Evolutionary conservation across 2,888 invertebrate species (phyloP), one percentile per base, ranked within the genome.

Genomic region (Apoderus coryli): DNA sequence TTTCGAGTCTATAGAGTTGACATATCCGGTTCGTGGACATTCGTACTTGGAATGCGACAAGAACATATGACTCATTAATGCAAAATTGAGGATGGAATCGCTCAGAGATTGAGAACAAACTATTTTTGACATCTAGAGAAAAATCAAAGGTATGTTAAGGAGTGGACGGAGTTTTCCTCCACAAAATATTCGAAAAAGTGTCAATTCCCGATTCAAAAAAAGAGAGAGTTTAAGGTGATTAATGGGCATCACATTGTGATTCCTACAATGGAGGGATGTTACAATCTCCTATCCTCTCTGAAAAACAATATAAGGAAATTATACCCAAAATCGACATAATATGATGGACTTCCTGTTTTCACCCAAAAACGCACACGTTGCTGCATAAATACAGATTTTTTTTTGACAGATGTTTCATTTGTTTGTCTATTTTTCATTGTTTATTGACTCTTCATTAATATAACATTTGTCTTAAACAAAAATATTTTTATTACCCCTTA

Each of bases 131-230:
- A 22, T 29, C 30, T 24, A 13, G 25, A 25, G 30, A 24, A 14
- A 30, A 30, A 30, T 34, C 33, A 36, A 28, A 35, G 26, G 28
- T 29, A 25, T 32, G 33, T 35, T 27, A 34, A 27, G 29, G 14
- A 24, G 13, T 35, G 32, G 32, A 33, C 33, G 29, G 25, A 32
- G 15, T 33, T 35, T 32, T 30, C 29, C 22, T 22, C 14, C n/a
- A n/a, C n/a, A n/a, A n/a, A n/a, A n/a, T n/a, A n/a, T n/a, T n/a
- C n/a, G n/a, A n/a, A n/a, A n/a, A 33, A 28, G 16, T 27, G 32
- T 27, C 31, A 14, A n/a, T 33, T 34, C 22, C 24, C 32, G 9
- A 12, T 6, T 4, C 19, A 32, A 31, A 19, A 31, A n/a, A 26
- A 10, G 4, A 23, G 23, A 23, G 23, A 23, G 23, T 23, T 23